Base-by-base conservation (phyloP, 2,797 vertebrate genomes). In the Pygocentrus nattereri region DNA sequence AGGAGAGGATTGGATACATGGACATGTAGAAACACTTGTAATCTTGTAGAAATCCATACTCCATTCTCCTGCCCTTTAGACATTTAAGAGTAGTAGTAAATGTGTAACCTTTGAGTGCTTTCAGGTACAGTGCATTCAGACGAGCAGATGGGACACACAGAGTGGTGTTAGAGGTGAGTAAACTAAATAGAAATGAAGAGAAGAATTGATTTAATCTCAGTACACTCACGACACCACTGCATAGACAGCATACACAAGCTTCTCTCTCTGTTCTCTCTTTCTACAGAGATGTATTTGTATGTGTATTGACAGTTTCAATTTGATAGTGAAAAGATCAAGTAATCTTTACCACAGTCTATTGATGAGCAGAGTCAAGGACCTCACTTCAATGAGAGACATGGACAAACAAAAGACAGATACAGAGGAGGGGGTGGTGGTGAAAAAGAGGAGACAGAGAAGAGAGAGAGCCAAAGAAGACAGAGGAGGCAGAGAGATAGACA, bases 291-390 rank as follows among this genome's bases (percentile, higher is more conserved):
- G 50, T 72, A 52, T 19, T 11, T 56, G 69, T 31, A 12, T 56
- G 50, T 72, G n/a, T 71, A 80, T 76, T 72, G 80, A 85, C n/a
- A 31, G 27, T 38, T 19, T 61, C 58, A n/a, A 54, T 70, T 64
- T 73, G 74, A 74, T 78, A 80, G 73, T 56, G 78, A 73, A 52
- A 61, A 31, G 44, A 62, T 76, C 77, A 73, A 76, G 77, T 77
- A 83, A 80, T 82, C 82, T 74, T 49, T 74, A 80, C 74, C 82
- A 74, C 71, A 56, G 49, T 65, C 47, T 79, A 82, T 82, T 61
- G 62, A 80, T 76, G 62, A 64, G n/a, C 49, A 30, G 49, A 61
- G 54, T 58, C 65, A 44, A 69, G 12, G 19, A 4, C 23, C 47
- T 16, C 72, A 71, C 58, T 71, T 54, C 15, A 34, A 31, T 31